Conservation (phyloP, 2,888 invertebrate genomes). For the Lepidochrysops patricia region DNA sequence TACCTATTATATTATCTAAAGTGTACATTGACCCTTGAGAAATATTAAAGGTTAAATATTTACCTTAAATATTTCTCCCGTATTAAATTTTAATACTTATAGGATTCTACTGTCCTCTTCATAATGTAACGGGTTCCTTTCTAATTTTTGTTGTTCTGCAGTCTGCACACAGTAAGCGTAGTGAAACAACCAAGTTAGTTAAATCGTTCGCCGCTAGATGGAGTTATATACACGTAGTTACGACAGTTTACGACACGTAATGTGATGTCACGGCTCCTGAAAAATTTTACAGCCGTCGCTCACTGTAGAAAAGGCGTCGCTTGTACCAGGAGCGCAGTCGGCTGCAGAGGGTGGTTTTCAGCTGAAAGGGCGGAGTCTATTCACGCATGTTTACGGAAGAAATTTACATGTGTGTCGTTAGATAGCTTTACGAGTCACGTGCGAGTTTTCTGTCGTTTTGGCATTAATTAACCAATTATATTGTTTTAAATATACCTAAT, state of each 20-base stretch:
- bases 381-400: not conserved
- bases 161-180: no score
- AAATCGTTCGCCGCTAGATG: conserved; percentile 19
- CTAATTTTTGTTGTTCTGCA: no score
- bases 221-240: conserved; percentile 7
- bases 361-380: conserved; percentile 21
- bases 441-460: no score
- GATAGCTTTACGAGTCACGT: not conserved
- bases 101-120: no score
- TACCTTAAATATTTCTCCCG: no score
- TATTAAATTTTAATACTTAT: no score
- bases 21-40: no score
- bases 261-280: conserved; percentile 18
- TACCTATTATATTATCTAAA: no score
- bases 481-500: not conserved
- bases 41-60: no score
- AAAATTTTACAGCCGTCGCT: conserved; percentile 40
- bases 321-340: conserved; percentile 25
- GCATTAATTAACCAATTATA: not conserved
- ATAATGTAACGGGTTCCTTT: no score
- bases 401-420: not conserved
- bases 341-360: conserved; percentile 24
- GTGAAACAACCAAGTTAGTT: no score
- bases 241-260: not conserved
- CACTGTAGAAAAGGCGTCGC: conserved; percentile 55